phyloP scores from a whole-genome alignment of 2,888 invertebrate genomes.

The Drosophila stalkeri region DNA sequence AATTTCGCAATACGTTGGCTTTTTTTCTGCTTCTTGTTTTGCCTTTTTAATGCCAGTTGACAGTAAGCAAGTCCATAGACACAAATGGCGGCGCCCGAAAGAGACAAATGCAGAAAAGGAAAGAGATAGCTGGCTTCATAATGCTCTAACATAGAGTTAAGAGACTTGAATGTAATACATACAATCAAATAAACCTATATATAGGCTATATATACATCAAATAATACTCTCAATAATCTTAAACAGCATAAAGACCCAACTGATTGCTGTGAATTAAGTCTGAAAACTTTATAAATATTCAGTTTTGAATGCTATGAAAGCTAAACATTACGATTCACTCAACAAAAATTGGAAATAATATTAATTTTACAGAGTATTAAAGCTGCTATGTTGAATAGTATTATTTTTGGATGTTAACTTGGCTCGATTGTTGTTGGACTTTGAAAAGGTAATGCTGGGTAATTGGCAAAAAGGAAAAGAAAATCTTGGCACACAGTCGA shows the following conservation, averaged over 20 bases:
- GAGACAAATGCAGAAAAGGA: background rate
- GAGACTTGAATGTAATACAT: background rate
- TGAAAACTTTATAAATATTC: background rate
- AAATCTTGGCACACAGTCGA: slow-evolving; percentile 3
- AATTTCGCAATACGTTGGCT: slow-evolving; percentile 24
- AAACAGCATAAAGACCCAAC: too few relatives aligned
- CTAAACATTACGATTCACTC: background rate
- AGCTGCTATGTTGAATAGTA: background rate
- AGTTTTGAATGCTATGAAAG: background rate
- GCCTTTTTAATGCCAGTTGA: slow-evolving; percentile 32
- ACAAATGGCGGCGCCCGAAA: slow-evolving; percentile 19
- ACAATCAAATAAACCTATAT: background rate
- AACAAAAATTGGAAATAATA: background rate
- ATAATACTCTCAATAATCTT: too few relatives aligned
- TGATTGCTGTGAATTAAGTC: background rate
- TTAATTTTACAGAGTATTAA: slow-evolving; percentile 4
- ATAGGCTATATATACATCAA: too few relatives aligned
- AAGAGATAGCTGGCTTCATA: background rate
- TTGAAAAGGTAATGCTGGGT: slow-evolving; percentile 29
- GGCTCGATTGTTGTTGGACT: background rate
- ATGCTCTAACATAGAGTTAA: slow-evolving; percentile 1
- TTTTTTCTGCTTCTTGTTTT: slow-evolving; percentile 9
- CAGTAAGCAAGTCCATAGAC: slow-evolving; percentile 21
- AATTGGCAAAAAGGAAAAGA: slow-evolving; percentile 34
- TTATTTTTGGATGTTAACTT: background rate